Evolutionary conservation across 64 coral and sea anemone species (phyloP), one percentile per base, ranked within the genome.

Genomic region (Orbicella faveolata): DNA sequence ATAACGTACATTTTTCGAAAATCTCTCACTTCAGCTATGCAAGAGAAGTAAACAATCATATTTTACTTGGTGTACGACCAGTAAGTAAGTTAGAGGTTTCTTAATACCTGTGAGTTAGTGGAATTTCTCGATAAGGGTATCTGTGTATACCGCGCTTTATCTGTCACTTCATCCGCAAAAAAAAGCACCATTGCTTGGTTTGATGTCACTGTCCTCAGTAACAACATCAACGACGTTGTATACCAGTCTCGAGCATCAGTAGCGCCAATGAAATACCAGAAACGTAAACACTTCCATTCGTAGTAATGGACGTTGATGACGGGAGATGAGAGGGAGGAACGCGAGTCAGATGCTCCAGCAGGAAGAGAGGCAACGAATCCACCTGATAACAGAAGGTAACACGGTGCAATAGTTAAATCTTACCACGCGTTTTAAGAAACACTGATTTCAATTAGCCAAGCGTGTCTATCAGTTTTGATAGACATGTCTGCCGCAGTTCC

Each of bases 251-350:
- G 18, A 2, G 9, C 19, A 26, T 79, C 52, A n/a, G 16, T 12
- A 59, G 10, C 1, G 12, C 55, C 55, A 44, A 14, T 18, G 52
- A 30, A 20, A 15, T 44, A 78, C 52, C 19, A 87, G 44, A 87
- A 87, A 61, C 65, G 83, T 68, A 87, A 23, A 36, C 83, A 87
- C 68, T 87, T 87, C 83, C 83, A 87, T 67, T 74, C 83, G 44
- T 51, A 69, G 19, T 1, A 15, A 35, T 72, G 41, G 4, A 41
- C 57, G 77, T 57, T 79, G 51, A 79, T 61, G 18, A 52, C 18
- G 21, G 75, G 75, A 51, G 75, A 78, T 8, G 37, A 78, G 14
- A 78, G 75, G 10, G 67, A 26, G 25, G 21, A 26, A 70, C 2
- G 21, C n/a, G 30, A 10, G 1, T 48, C 9, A 48, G 75, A 9